phyloP scores from a whole-genome alignment of 2,797 vertebrate species.

The Poecilia wingei region DNA sequence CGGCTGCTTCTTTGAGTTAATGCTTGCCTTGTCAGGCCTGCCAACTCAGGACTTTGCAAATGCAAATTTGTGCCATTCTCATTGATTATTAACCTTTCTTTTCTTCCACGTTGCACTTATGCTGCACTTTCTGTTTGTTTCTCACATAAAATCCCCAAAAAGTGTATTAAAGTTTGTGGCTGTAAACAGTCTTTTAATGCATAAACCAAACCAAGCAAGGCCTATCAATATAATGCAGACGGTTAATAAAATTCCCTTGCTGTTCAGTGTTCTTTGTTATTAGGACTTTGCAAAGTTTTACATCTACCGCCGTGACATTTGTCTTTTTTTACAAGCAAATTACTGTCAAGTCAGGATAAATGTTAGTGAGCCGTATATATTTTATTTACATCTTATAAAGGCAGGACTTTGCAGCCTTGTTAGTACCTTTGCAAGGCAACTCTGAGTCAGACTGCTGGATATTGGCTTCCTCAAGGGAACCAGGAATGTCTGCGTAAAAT shows the following conservation, averaged over 20 bases:
- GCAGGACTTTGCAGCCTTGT: background rate
- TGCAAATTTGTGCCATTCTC: background rate
- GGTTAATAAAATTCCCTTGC: slow-evolving; percentile 3
- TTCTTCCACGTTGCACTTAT: background rate
- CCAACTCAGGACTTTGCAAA: background rate
- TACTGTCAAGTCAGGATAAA: slow-evolving; percentile 4
- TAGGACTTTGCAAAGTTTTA: background rate
- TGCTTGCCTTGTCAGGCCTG: background rate
- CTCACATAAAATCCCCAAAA: background rate
- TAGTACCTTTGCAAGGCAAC: background rate
- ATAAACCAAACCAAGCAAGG: background rate
- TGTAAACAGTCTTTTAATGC: background rate
- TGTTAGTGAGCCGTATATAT: slow-evolving; percentile 1
- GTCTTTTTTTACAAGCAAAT: slow-evolving; percentile 2
- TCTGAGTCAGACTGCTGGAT: slow-evolving; percentile 3
- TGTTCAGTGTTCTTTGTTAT: slow-evolving; percentile 16
- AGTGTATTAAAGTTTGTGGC: background rate
- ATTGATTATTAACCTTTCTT: background rate
- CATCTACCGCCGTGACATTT: background rate
- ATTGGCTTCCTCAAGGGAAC: slow-evolving; percentile 9
- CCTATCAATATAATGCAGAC: slow-evolving; percentile 7
- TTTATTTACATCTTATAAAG: slow-evolving; percentile 13
- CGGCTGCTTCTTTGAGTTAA: background rate
- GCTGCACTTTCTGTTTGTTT: background rate
- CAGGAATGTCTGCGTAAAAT: slow-evolving; percentile 3